A percentile compares a stretch with the other conserved stretches of the same genome.
Conservation (phyloP, 2,113 vertebrate species). For the Triplophysa rosa region DNA sequence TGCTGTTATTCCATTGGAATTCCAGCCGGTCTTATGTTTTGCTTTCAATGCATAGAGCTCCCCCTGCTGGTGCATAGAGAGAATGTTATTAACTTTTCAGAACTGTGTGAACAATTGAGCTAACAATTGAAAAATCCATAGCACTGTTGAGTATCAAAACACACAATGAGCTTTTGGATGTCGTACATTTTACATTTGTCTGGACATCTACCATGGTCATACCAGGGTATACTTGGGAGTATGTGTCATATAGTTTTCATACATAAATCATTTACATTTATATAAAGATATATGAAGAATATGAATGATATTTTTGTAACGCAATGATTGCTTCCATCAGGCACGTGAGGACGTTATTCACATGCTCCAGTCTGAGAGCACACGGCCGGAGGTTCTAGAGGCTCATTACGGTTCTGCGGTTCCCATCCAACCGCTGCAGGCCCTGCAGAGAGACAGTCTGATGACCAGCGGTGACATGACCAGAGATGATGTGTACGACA, state of each 20-base stretch:
- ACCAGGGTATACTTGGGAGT: too few relatives aligned
- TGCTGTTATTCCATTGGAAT: too few relatives aligned
- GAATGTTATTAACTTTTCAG: not conserved
- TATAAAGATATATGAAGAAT: too few relatives aligned
- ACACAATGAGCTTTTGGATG: too few relatives aligned
- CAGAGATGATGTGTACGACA: constrained; percentile 88
- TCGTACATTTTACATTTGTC: too few relatives aligned
- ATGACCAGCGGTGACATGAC: constrained; percentile 70
- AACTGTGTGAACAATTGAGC: not conserved
- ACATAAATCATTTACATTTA: too few relatives aligned
- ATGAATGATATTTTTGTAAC: not conserved
- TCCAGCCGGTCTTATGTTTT: not conserved
- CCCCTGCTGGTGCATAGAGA: constrained; percentile 44
- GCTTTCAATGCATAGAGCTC: not conserved
- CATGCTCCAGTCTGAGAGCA: constrained; percentile 86
- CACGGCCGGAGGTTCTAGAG: constrained; percentile 84
- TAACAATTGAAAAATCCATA: not conserved
- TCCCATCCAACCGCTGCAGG: constrained; percentile 82
- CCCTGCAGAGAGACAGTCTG: constrained; percentile 86
- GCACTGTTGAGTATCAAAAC: not conserved
- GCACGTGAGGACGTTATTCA: constrained; percentile 94
- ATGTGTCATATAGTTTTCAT: too few relatives aligned
- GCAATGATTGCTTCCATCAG: constrained; percentile 66
- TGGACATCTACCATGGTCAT: too few relatives aligned
- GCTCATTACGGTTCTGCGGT: constrained; percentile 87